Evolutionary conservation across 2,113 vertebrate species (phyloP).

Genomic region (Coturnix japonica): DNA sequence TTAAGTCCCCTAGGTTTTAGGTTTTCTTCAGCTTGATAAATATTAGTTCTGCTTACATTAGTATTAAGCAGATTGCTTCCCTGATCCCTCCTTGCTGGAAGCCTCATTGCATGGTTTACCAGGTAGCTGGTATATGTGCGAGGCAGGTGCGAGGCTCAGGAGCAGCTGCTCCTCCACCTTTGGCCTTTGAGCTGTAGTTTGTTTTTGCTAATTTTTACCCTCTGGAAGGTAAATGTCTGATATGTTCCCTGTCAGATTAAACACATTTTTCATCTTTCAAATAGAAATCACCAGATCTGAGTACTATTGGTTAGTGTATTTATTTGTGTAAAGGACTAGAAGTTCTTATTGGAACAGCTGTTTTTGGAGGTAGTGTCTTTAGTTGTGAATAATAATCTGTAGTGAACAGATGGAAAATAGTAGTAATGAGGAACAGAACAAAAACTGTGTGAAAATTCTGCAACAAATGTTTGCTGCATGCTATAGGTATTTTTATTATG

Average conservation of each 20-base stretch:
- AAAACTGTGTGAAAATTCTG: not conserved
- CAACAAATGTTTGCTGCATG: not conserved
- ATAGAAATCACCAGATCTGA: not conserved
- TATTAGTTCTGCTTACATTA: not conserved
- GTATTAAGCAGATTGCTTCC: not conserved
- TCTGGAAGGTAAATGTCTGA: not conserved
- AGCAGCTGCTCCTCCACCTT: not conserved
- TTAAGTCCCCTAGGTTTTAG: not conserved
- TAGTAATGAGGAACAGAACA: not conserved
- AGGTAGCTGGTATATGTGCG: not conserved
- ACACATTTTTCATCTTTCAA: not conserved
- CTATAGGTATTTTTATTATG: not conserved
- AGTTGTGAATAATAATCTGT: not conserved
- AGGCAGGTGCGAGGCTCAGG: not conserved
- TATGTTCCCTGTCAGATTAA: not conserved
- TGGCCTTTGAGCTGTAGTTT: not conserved
- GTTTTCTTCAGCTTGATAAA: not conserved
- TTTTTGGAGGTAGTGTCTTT: not conserved
- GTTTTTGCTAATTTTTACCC: not conserved
- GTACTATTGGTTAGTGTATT: not conserved
- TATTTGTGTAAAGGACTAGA: not conserved
- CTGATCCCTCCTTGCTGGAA: not conserved
- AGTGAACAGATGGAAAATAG: not conserved
- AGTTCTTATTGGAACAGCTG: not conserved
- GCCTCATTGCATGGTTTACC: not conserved